phyloP scores from a whole-genome alignment of 2,113 vertebrate species.

The Taurulus bubalis region DNA sequence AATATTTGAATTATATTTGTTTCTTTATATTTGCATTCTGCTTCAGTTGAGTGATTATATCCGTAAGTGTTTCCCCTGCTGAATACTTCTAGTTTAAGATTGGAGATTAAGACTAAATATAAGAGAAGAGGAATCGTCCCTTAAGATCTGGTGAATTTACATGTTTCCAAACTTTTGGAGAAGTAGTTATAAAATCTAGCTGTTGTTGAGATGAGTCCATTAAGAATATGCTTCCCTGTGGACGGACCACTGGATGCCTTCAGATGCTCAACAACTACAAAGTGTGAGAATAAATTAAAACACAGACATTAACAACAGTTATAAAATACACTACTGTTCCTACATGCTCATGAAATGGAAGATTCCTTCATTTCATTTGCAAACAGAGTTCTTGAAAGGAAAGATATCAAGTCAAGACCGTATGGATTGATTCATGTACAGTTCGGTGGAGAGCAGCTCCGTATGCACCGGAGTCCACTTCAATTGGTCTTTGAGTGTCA shows the following conservation, averaged over 20 bases:
- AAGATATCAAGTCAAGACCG: not conserved
- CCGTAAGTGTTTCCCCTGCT: not conserved
- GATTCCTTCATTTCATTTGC: not conserved
- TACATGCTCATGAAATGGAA: constrained; percentile 15
- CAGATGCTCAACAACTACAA: not conserved
- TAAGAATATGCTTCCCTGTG: constrained; percentile 87
- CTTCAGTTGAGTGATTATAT: not conserved
- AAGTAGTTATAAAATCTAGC: not conserved
- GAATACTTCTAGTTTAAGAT: not conserved
- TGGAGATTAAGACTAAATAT: not conserved
- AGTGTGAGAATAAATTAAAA: not conserved
- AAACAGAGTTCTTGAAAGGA: constrained; percentile 15
- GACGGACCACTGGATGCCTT: constrained; percentile 84
- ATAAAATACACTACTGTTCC: constrained; percentile 17
- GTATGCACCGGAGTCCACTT: constrained; percentile 15
- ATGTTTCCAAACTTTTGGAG: not conserved
- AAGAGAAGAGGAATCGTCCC: not conserved
- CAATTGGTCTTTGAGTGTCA: not conserved
- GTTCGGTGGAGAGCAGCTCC: constrained; percentile 17
- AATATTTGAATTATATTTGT: not conserved
- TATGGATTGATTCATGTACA: constrained; percentile 13
- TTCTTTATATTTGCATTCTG: not conserved
- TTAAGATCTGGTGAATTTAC: not conserved
- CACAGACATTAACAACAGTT: constrained; percentile 33
- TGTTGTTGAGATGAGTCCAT: not conserved